A percentile compares a stretch with the other conserved stretches of the same genome.
Evolutionary conservation across 1,140 invertebrate species (phyloP).

Genomic region (Pachypeltis micranthus): DNA sequence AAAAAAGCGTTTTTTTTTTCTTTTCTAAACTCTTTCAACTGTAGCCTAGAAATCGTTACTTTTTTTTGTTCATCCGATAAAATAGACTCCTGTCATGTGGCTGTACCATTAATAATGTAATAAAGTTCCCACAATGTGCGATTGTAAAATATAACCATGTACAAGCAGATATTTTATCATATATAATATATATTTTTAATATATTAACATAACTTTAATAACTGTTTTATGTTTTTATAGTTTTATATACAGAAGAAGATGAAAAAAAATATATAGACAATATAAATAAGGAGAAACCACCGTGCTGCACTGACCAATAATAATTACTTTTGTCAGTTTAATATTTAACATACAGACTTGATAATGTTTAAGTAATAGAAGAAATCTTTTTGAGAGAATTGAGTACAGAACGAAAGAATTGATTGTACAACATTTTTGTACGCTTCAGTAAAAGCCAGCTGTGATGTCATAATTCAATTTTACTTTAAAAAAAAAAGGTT

Average conservation of each 20-base stretch:
- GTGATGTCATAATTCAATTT: conserved; percentile 16
- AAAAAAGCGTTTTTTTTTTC: too few species aligned
- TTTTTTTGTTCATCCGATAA: background rate
- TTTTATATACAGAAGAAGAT: conserved; percentile 23
- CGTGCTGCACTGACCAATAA: conserved; percentile 16
- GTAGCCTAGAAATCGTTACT: background rate
- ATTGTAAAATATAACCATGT: conserved; percentile 1
- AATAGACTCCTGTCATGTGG: conserved; percentile 13
- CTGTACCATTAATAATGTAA: conserved; percentile 22
- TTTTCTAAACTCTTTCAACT: too few species aligned
- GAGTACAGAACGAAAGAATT: conserved; percentile 1
- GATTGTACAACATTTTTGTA: background rate
- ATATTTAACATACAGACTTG: background rate
- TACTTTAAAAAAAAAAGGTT: too few species aligned
- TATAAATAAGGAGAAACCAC: conserved; percentile 14
- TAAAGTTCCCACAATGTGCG: background rate
- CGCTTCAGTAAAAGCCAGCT: conserved; percentile 12
- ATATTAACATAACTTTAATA: conserved; percentile 21
- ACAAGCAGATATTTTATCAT: conserved; percentile 12
- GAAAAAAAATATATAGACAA: conserved; percentile 22
- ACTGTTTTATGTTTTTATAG: conserved; percentile 25
- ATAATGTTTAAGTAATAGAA: background rate
- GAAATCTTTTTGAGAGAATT: background rate
- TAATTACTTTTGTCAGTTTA: conserved; percentile 9
- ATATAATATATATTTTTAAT: conserved; percentile 24